Evolutionary conservation across 1,140 invertebrate species (phyloP).

Genomic region (Pomacea maculata): DNA sequence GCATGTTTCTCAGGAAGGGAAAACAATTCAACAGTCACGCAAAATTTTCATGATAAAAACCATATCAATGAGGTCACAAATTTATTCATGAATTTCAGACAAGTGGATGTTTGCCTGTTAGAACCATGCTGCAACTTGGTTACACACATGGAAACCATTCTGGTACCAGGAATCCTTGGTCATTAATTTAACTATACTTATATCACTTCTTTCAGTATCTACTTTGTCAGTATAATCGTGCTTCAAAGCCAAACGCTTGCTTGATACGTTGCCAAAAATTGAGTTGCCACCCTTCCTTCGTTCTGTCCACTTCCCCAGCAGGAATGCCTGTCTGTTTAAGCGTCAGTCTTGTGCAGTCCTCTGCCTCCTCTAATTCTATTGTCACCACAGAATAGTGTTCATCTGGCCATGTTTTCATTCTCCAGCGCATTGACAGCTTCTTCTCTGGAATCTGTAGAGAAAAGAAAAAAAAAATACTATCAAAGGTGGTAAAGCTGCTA

Average conservation of each 20-base stretch:
- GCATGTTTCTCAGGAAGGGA: no score
- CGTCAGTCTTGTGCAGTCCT: slow-evolving; percentile 82
- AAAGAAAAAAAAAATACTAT: background rate
- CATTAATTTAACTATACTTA: no score
- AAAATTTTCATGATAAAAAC: no score
- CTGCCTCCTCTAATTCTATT: slow-evolving; percentile 84
- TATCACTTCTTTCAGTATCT: background rate
- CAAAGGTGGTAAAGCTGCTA: background rate
- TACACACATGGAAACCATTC: no score
- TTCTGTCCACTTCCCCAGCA: slow-evolving; percentile 79
- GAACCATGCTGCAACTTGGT: no score
- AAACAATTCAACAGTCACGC: no score
- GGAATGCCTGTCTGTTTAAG: slow-evolving; percentile 84
- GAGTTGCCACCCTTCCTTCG: slow-evolving; percentile 86
- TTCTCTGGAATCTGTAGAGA: slow-evolving; percentile 74
- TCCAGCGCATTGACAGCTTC: slow-evolving; percentile 92
- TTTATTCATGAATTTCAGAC: no score
- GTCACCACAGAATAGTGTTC: slow-evolving; percentile 91
- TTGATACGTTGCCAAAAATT: slow-evolving; percentile 95
- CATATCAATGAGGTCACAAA: no score
- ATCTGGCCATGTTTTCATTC: slow-evolving; percentile 92
- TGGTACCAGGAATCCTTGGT: no score
- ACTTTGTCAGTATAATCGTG: slow-evolving; percentile 71
- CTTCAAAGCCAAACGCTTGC: slow-evolving; percentile 90
- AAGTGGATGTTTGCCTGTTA: no score